Evolutionary conservation across 64 coral and sea anemone species (phyloP).

Genomic region (Exaiptasia diaphana): DNA sequence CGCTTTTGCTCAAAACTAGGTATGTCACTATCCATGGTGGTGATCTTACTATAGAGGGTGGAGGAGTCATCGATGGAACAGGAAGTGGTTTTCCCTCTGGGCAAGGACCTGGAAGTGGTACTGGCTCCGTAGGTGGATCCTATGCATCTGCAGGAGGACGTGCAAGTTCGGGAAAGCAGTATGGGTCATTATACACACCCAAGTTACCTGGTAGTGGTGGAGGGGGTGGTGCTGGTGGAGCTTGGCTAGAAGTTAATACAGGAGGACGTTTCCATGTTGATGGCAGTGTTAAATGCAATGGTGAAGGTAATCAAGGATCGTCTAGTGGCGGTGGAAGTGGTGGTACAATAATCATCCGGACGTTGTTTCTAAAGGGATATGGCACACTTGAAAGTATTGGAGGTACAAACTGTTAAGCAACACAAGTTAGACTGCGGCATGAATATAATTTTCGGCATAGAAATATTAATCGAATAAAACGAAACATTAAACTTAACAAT

Average conservation of each 20-base stretch:
- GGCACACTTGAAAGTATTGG: slow-evolving; percentile 69
- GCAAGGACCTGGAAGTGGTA: slow-evolving; percentile 59
- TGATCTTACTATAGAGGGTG: slow-evolving; percentile 72
- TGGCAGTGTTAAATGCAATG: slow-evolving; percentile 64
- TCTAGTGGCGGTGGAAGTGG: slow-evolving; percentile 12
- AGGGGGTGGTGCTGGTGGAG: slow-evolving; percentile 84
- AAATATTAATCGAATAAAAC: too few relatives aligned
- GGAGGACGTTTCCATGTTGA: slow-evolving; percentile 56
- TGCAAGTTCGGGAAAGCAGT: slow-evolving; percentile 38
- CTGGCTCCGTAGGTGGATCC: slow-evolving; percentile 59
- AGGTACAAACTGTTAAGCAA: slow-evolving; percentile 49
- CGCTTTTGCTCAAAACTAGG: slow-evolving; percentile 50
- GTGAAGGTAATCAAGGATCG: slow-evolving; percentile 20
- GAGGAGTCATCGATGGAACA: slow-evolving; percentile 54
- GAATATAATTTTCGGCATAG: too few relatives aligned
- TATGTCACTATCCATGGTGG: slow-evolving; percentile 60
- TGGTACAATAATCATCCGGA: slow-evolving; percentile 63
- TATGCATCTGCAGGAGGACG: slow-evolving; percentile 71
- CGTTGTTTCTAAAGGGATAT: slow-evolving; percentile 72
- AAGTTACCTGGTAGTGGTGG: slow-evolving; percentile 79
- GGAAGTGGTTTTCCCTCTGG: slow-evolving; percentile 42
- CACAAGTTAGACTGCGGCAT: too few relatives aligned
- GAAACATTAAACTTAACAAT: too few relatives aligned
- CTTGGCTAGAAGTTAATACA: slow-evolving; percentile 65
- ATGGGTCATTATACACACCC: slow-evolving; percentile 69